Evolutionary conservation across 92 coral and sea anemone species (phyloP), one percentile per base, ranked within the genome.

Genomic region (Porites cylindrica): DNA sequence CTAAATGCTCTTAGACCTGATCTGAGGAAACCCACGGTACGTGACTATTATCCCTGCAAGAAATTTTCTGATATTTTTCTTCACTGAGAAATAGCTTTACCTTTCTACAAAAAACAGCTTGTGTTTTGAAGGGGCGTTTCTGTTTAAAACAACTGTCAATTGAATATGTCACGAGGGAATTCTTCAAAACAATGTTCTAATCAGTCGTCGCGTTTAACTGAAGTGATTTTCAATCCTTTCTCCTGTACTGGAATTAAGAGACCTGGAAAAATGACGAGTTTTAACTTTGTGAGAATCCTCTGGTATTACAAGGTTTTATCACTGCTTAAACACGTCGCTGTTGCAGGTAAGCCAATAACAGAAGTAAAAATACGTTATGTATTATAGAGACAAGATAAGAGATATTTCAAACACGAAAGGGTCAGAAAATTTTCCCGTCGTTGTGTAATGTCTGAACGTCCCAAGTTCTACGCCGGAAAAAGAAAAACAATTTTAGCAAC

Each of bases 61-160:
- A 38, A 38, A 38, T 38, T 6, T 3, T 38, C 47, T 4, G 0
- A 38, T 38, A 38, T 38, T 38, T 38, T 38, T 38, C 47, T 38
- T 38, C 47, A 38, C 47, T 38, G 7, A 38, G 80, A 16, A 54
- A 76, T 13, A 10, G 21, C 19, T 8, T 16, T 6, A 14, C 52
- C 4, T 20, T 52, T 59, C 2, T 21, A 2, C 16, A 23, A 43
- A 60, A 67, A 77, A 26, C 17, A 3, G 8, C 16, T 16, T 26
- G 2, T 7, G 63, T 32, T 56, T 17, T 77, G 51, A 24, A 61
- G 69, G 81, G 81, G 81, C 81, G 81, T 77, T 61, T 2, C 80
- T 11, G 66, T 59, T 59, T 59, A 14, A 7, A n/a, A 56, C 61
- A 77, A 13, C 81, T 58, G 69, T 77, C 81, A 77, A 13, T 51